Conservation (phyloP, 2,888 invertebrate genomes). For the Andricus quercusramuli region DNA sequence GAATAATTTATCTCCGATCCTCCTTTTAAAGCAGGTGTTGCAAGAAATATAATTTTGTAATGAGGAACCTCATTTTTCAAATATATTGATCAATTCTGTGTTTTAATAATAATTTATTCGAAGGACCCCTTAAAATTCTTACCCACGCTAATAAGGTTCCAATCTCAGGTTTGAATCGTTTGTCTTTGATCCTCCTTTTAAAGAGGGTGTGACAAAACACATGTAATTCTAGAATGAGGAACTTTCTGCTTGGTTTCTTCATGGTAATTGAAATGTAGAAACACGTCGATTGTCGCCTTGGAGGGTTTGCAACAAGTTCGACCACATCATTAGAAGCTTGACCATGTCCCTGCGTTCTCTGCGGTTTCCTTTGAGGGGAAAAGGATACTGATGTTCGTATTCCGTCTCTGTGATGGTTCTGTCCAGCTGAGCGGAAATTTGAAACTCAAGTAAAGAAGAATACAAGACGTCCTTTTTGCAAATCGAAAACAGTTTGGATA, state of each 20-base stretch:
- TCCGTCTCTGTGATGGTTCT: conserved; percentile 53
- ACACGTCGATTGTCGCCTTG: conserved; percentile 64
- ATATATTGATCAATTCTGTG: no score
- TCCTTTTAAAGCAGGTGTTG: no score
- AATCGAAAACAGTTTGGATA: conserved; percentile 3
- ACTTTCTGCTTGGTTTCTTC: conserved; percentile 34
- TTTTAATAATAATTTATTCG: no score
- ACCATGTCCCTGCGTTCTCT: conserved; percentile 64
- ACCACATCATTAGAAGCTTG: conserved; percentile 75
- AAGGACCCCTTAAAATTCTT: background rate
- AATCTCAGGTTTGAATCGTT: background rate
- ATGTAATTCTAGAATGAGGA: background rate
- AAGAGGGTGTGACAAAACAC: background rate
- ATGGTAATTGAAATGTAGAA: conserved; percentile 60
- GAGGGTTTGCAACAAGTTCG: conserved; percentile 57
- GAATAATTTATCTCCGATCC: no score
- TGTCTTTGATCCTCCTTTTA: background rate
- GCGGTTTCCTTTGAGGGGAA: conserved; percentile 76
- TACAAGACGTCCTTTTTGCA: conserved; percentile 43
- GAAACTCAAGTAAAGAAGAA: conserved; percentile 51
- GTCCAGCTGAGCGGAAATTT: conserved; percentile 74
- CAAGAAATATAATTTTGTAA: no score
- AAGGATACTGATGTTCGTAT: conserved; percentile 51
- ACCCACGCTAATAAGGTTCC: background rate
- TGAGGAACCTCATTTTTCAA: no score